Conservation (phyloP, 1,140 invertebrate species). For the Cherax destructor region DNA sequence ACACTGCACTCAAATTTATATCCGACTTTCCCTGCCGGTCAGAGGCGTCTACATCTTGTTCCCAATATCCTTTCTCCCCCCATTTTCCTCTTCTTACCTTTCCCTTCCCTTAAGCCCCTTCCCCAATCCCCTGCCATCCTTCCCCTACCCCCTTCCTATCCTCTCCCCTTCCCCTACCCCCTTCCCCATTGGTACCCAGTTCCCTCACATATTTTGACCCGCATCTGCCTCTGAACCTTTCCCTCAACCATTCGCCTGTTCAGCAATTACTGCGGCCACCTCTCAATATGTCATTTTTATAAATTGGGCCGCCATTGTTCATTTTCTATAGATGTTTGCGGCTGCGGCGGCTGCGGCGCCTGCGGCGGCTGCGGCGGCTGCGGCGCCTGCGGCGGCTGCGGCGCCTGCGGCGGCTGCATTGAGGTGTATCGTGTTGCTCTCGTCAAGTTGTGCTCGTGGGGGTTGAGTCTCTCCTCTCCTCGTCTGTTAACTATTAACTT, state of each 20-base stretch:
- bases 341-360: no score
- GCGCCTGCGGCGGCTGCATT: not conserved
- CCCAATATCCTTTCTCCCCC: not conserved
- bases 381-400: no score
- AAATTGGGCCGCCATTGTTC: not conserved
- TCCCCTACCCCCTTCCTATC: not conserved
- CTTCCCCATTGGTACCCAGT: not conserved
- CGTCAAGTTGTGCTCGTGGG: not conserved
- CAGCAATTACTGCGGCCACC: slow-evolving; percentile 6
- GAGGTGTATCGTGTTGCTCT: no score
- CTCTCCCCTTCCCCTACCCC: not conserved
- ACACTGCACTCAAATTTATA: no score
- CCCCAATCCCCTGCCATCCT: not conserved
- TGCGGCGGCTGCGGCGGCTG: not conserved
- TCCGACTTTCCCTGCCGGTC: no score
- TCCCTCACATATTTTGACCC: not conserved
- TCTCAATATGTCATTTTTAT: slow-evolving; percentile 28
- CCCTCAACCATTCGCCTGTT: not conserved
- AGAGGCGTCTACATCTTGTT: no score
- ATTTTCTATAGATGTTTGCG: not conserved
- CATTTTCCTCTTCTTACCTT: not conserved
- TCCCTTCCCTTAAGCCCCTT: not conserved
- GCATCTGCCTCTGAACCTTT: not conserved
- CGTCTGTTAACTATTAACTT: not conserved
- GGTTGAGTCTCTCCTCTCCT: not conserved